Conservation (phyloP, 2,113 vertebrate species). For the Ranitomeya imitator region DNA sequence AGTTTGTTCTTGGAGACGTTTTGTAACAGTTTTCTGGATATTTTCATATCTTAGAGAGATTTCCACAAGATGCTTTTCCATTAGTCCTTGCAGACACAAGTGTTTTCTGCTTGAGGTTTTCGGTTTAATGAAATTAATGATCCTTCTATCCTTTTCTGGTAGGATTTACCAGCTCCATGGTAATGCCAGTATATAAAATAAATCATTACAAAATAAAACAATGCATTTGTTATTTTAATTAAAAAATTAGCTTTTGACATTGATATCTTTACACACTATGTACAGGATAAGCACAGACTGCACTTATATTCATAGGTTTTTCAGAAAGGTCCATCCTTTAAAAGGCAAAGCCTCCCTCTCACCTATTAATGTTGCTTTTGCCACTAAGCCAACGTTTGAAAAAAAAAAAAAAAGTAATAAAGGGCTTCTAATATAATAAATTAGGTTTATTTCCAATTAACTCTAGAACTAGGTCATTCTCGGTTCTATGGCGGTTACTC, state of each 20-base stretch:
- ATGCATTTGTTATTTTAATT: conserved; percentile 40
- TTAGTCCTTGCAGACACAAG: too few relatives aligned
- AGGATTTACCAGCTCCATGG: not conserved
- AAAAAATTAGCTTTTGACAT: conserved; percentile 23
- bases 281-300: not conserved
- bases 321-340: not conserved
- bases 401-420: not conserved
- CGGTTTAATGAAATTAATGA: not conserved
- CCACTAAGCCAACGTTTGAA: not conserved
- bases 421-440: conserved; percentile 14
- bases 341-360: not conserved
- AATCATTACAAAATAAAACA: conserved; percentile 5
- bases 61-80: too few relatives aligned
- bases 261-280: conserved; percentile 4
- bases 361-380: not conserved
- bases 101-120: too few relatives aligned
- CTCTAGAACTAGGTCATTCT: not conserved
- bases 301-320: not conserved
- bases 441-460: not conserved
- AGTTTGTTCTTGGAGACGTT: too few relatives aligned
- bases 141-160: not conserved
- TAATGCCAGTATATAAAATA: not conserved
- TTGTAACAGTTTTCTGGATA: too few relatives aligned
- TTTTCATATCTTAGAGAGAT: too few relatives aligned
- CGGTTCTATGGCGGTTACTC: conserved; percentile 17